Evolutionary conservation across 2,113 vertebrate genomes (phyloP), one percentile per base, ranked within the genome.

Genomic region (Barbus barbus): DNA sequence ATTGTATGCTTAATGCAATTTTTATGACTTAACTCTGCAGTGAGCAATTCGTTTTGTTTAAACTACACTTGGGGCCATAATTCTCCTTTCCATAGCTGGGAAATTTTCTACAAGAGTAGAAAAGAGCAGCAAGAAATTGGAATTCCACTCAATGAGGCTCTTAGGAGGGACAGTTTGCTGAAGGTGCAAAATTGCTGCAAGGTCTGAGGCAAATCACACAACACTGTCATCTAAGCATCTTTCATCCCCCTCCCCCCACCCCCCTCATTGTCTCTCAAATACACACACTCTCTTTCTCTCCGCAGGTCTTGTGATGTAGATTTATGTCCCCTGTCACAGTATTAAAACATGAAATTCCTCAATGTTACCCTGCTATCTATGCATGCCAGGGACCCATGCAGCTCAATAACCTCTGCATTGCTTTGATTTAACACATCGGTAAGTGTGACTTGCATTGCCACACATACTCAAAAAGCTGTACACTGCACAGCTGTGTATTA

Each of bases 371-470:
- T 72, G 56, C 86, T 84, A 36, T 86, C 78, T 74, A 16, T 65
- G 61, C 61, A 65, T 65, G 28, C 61, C 61, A 65, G 80, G 53
- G 86, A 86, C 85, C 78, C 61, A 67, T 48, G 84, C 71, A 85
- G 78, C 81, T 77, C 87, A 88, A 88, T 86, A 89, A 86, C 83
- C 76, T 20, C 31, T 0, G 9, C 79, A 88, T 81, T 71, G 9
- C 79, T 87, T 81, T 71, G 83, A 90, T 90, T 86, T 83, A 85
- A 51, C 67, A 63, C 65, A 67, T 74, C 31, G 16, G 28, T 0
- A 81, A 48, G 67, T 38, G 48, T 88, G 87, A 83, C 61, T 74
- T 80, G 82, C 87, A 89, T 90, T 65, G 84, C 84, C 87, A 38
- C 28, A 22, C 53, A 61, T 65, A 14, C 28, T 18, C 7, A 65